Base-by-base conservation (phyloP, 2,888 invertebrate genomes). In the Autographa gamma region DNA sequence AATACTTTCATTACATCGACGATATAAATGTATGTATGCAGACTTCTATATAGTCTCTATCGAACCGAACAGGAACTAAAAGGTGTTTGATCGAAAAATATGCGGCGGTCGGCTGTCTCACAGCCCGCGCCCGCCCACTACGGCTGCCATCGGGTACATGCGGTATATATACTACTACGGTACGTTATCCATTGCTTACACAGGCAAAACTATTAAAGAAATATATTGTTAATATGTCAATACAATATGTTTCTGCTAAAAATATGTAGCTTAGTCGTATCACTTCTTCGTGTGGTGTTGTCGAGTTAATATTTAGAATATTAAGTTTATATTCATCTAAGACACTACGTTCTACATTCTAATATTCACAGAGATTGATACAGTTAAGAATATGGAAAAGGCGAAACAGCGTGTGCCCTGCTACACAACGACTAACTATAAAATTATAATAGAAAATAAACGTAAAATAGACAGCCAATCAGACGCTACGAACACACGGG, bases 341-440 rank as follows among this genome's bases (percentile, higher is more conserved):
- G 92, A 93, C 94, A 94, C 95, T 95, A 95, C 94, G 69, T 86
- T 86, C 95, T 94, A 95, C 94, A 81, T 85, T 87, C 94, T 95
- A 94, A 89, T 95, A 95, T 95, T 95, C 95, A 95, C 95, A 95
- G 93, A 93, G 92, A 93, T 91, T 90, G 93, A 93, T 93, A 93
- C 91, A 91, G 88, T 88, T 82, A 90, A 91, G 87, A 91, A 89
- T 86, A 90, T 90, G 89, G 90, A 93, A 93, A 89, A 93, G 94
- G 94, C 94, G 93, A 93, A 90, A 92, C 86, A 92, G 92, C 92
- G 88, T 90, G 93, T 91, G 90, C 91, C 87, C 86, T 80, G 86
- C 93, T 93, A 93, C 91, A 89, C 89, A 88, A 86, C 82, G 80
- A 81, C 84, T 77, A 78, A 87, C 84, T 85, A 87, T 76, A 78